phyloP scores from a whole-genome alignment of 2,888 invertebrate genomes.

The Andricus quercusramuli region DNA sequence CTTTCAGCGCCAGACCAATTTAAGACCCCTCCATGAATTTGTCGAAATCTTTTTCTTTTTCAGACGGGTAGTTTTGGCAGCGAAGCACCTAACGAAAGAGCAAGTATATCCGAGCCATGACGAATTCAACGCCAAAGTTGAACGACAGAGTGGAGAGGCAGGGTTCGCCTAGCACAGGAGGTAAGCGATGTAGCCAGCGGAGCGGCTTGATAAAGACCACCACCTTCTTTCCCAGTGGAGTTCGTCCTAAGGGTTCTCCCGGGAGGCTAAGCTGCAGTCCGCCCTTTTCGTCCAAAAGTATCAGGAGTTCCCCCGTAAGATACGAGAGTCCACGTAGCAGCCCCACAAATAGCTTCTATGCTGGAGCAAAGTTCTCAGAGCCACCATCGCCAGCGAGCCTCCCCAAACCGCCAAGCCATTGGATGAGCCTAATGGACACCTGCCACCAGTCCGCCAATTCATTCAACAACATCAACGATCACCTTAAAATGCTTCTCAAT shows the following conservation, averaged over 20 bases:
- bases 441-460: conserved; percentile 60
- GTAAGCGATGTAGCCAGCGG: conserved; percentile 58
- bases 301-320: conserved; percentile 66
- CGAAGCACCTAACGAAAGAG: conserved; percentile 9
- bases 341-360: conserved; percentile 78
- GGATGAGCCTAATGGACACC: conserved; percentile 79
- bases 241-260: conserved; percentile 54
- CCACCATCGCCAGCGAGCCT: conserved; percentile 89
- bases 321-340: conserved; percentile 72
- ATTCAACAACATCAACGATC: conserved; percentile 66
- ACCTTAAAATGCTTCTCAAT: conserved; percentile 74
- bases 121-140: conserved; percentile 75
- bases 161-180: conserved; percentile 71
- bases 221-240: conserved; percentile 63
- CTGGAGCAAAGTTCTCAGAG: conserved; percentile 91
- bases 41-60: conserved; percentile 13
- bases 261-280: conserved; percentile 70
- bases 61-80: conserved; percentile 46
- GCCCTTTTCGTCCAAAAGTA: conserved; percentile 62
- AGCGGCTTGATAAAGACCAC: conserved; percentile 62
- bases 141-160: conserved; percentile 73
- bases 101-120: conserved; percentile 64
- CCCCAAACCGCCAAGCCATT: conserved; percentile 90
- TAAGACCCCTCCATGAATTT: not conserved
- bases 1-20: not conserved